Conservation (phyloP, 2,888 invertebrate species). For the Chrysolina americana region DNA sequence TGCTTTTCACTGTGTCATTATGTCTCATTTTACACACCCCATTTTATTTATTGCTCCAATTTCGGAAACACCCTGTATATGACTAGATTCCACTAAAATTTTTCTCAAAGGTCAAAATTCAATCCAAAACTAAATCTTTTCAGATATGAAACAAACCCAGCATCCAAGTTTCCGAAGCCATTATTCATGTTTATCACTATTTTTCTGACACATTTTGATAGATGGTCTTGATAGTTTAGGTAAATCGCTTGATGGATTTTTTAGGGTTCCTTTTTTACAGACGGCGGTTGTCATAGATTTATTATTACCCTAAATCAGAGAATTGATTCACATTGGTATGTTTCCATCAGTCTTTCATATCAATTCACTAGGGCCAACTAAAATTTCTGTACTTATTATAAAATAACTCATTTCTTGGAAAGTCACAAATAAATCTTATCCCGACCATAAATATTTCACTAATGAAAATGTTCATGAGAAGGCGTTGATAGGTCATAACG, state of each 20-base stretch:
- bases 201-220: constrained; percentile 5
- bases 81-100: too few relatives aligned
- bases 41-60: too few relatives aligned
- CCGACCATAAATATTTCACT: constrained; percentile 25
- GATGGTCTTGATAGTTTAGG: constrained; percentile 7
- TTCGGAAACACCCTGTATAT: too few relatives aligned
- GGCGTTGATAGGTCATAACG: constrained; percentile 20
- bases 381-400: too few relatives aligned
- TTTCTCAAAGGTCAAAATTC: not conserved
- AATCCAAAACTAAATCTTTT: not conserved
- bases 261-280: not conserved
- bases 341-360: too few relatives aligned
- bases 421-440: constrained; percentile 2
- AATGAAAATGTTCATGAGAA: constrained; percentile 26
- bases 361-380: too few relatives aligned
- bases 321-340: too few relatives aligned
- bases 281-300: not conserved
- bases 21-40: too few relatives aligned
- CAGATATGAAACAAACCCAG: not conserved
- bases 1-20: too few relatives aligned
- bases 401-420: too few relatives aligned
- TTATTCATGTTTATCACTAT: constrained; percentile 10
- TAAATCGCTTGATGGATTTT: constrained; percentile 9
- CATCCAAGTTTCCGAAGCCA: not conserved
- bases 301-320: not conserved